Evolutionary conservation across 2,888 invertebrate species (phyloP).

Genomic region (Apomyelois bistriatella): DNA sequence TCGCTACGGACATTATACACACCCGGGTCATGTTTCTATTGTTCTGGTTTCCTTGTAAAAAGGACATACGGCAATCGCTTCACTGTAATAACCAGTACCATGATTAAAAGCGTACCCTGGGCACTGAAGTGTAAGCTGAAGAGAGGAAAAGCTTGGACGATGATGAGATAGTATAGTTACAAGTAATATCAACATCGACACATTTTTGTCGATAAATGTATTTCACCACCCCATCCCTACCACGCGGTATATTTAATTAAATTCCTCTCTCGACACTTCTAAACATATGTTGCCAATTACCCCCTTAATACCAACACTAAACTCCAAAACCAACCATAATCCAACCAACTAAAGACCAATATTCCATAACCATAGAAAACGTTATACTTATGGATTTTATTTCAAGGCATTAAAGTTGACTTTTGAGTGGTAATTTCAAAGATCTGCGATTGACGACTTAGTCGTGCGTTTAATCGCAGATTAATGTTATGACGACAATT

Average conservation of each 20-base stretch:
- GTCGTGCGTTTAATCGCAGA: conserved; percentile 19
- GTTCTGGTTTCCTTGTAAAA: no score
- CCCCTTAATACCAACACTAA: conserved; percentile 16
- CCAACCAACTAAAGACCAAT: neutral
- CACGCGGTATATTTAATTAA: conserved; percentile 81
- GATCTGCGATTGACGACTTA: conserved; percentile 10
- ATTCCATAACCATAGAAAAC: conserved; percentile 1
- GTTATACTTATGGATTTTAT: neutral
- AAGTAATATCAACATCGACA: no score
- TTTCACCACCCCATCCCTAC: conserved; percentile 35
- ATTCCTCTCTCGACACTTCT: conserved; percentile 74
- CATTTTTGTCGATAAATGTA: conserved; percentile 19
- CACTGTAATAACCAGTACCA: no score
- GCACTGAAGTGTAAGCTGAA: no score
- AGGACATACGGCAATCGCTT: no score
- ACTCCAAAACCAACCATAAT: conserved; percentile 24
- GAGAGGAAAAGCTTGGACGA: no score
- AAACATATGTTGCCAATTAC: conserved; percentile 74
- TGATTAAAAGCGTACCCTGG: no score
- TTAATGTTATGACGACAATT: conserved; percentile 23
- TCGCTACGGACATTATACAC: no score
- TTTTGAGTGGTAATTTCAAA: neutral
- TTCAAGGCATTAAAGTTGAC: conserved; percentile 1
- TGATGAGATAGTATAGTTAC: no score
- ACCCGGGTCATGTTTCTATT: no score